phyloP scores from a whole-genome alignment of 2,113 vertebrate species.

The Mus musculus region GRCm39 chr11:36005001-36005500 shows the following conservation, averaged over 20 bases:
- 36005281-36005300: no score
- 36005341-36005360: not conserved
- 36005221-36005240: not conserved
- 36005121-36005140: not conserved
- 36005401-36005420: not conserved
- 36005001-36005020: not conserved
- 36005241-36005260: no score
- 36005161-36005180: not conserved
- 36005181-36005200: not conserved
- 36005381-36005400: not conserved
- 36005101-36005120: not conserved
- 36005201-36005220: not conserved
- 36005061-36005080: not conserved
- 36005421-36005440: not conserved
- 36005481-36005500: not conserved
- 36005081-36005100: not conserved
- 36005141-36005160: not conserved
- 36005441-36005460: not conserved
- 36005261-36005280: not conserved
- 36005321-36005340: not conserved
- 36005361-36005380: fast-evolving
- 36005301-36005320: not conserved
- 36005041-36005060: not conserved
- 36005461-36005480: not conserved
- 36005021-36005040: not conserved